Base-by-base conservation (phyloP, 2,888 invertebrate species). In the Lampropteryx suffumata region DNA sequence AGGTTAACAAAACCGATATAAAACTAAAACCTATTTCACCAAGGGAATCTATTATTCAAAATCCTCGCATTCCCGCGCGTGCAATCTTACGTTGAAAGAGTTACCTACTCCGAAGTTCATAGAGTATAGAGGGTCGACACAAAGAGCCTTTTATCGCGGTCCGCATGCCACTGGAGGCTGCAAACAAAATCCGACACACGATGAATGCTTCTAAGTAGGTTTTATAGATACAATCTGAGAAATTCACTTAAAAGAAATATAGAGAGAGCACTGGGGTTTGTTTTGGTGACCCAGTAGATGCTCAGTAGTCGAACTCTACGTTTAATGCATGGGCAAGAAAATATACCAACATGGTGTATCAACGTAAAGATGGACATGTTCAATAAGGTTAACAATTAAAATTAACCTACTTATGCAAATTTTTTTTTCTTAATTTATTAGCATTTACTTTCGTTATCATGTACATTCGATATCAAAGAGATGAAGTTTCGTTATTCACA, bases 61-160 rank as follows among this genome's bases (percentile, higher is more conserved):
- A 49, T 45, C 52, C 29, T 12, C 49, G 39, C 35, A 53, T 45
- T 41, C 51, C 50, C 51, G 13, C 61, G 69, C 65, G 65, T 70
- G 76, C 75, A 80, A 77, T 77, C 76, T 78, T 70, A 69, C 71
- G 75, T 70, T 76, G 75, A 82, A 80, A 81, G 77, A 81, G 79
- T 76, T 76, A 79, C n/a, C n/a, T n/a, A n/a, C 73, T 71, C 62
- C 67, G 59, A 61, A 57, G 60, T 61, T 64, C 59, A 55, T 67
- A 65, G 67, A 71, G 58, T 45, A 30, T 37, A 42, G 24, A 70
- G 56, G 61, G 58, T 55, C 59, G 59, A 68, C 84, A 86, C 85
- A 85, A 85, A 85, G 84, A 77, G 69, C 79, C 84, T 85, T 85
- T 86, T 84, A 86, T 78, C 80, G 76, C 64, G 48, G 60, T 54